phyloP scores from a whole-genome alignment of 2,113 vertebrate genomes.

The Pteruthius melanotis region DNA sequence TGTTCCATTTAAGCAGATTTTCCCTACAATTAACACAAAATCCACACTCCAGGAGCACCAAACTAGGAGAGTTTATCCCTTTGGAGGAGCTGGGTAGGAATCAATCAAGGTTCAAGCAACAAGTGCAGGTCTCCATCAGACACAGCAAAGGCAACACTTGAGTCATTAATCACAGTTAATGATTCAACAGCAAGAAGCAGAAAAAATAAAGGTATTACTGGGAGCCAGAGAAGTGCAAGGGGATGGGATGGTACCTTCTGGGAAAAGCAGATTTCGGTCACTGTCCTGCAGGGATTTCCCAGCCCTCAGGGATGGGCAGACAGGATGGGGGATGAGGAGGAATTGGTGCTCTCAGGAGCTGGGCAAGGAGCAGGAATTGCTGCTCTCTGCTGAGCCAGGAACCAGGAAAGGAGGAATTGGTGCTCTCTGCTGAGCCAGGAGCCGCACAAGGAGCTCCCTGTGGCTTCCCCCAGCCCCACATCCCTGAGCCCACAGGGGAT shows the following conservation, averaged over 20 bases:
- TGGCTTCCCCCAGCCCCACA: background rate
- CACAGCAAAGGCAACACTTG: background rate
- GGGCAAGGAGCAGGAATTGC: background rate
- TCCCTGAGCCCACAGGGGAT: fast-evolving
- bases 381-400: background rate
- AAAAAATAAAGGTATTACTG: background rate
- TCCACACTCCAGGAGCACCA: background rate
- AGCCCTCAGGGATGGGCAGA: background rate
- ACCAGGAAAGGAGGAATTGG: background rate
- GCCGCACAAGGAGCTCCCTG: background rate
- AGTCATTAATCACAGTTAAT: background rate
- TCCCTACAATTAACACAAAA: background rate
- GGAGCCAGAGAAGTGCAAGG: background rate
- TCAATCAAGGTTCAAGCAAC: background rate
- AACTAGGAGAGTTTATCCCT: background rate
- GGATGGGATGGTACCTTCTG: too few relatives aligned
- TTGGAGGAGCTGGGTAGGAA: background rate
- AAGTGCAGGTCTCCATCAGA: background rate
- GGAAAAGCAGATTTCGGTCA: background rate
- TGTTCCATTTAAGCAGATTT: background rate
- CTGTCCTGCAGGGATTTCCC: background rate
- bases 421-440: background rate
- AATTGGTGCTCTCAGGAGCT: background rate
- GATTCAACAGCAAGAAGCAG: background rate
- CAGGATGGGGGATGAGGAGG: background rate